Base-by-base conservation (phyloP, 2,113 vertebrate species). In the Anarrhichthys ocellatus region DNA sequence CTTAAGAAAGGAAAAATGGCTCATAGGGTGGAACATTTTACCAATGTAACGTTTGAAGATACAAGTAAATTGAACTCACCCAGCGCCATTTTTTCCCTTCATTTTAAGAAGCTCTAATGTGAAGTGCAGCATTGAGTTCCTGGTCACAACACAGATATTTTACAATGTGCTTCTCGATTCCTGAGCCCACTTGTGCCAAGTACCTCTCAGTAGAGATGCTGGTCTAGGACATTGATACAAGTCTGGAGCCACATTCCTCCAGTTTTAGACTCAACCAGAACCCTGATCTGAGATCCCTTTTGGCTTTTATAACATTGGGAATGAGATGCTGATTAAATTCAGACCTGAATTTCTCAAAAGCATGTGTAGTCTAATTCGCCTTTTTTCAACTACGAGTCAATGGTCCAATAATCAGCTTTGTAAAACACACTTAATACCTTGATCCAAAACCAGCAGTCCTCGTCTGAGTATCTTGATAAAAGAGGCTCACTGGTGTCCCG, bases 391-490 rank as follows among this genome's bases (percentile, higher is more conserved):
- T 38, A 9, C 18, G 9, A 73, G 36, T 48, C 17, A 64, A 34
- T 11, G 44, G 14, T 64, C 32, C 29, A 72, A 24, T 36, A 5
- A 32, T 71, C n/a, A 50, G 13, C 29, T 70, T 38, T 86, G 11
- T 61, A 20, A 73, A 83, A 29, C 15, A 15, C 2, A 29, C 10
- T 14, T 46, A 22, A 46, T 1, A 58, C 2, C n/a, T 18, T 70
- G 73, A 80, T 73, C 59, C 40, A 42, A 70, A 86, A 89, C 83
- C 83, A 89, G 80, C 86, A 73, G 52, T 79, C 9, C 61, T 73
- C 27, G 62, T 78, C 56, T 58, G 68, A 86, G 81, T 64, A 20
- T 50, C 59, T 86, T 67, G 67, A 56, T 71, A 5, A 69, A 64
- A 44, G 56, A 68, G 34, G 80, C 63, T 67, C 74, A 46, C n/a